Base-by-base conservation (phyloP, 2,888 invertebrate species). In the Gastrophysa polygoni region DNA sequence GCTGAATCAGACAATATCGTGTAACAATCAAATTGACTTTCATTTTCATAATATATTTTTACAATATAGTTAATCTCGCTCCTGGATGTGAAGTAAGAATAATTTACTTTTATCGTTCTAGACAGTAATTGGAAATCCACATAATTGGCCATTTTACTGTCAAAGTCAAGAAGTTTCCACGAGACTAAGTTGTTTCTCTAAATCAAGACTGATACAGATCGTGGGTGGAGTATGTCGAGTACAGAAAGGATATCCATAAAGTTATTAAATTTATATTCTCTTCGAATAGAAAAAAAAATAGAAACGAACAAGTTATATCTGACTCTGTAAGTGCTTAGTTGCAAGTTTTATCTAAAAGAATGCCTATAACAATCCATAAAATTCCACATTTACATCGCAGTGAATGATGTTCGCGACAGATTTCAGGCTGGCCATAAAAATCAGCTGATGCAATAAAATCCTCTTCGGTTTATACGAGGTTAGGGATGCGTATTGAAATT, bases 401-500 rank as follows among this genome's bases (percentile, higher is more conserved):
- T 64, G 67, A 70, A 68, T 66, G 67, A 71, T 71, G 69, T 70
- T 65, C 66, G 64, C 64, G 67, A 66, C 69, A 69, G 71, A 70
- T 69, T 71, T 67, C 62, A 67, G 68, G 64, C 21, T 43, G 24
- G 43, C 28, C 34, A 34, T 58, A 58, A 62, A 55, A 73, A 71
- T 73, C 73, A 73, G 71, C 73, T 73, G 73, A 73, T 73, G 68
- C 64, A 32, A 58, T 60, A 58, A 63, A 62, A 55, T 43, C 54
- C 54, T 54, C 7, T 44, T 54, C 43, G 54, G 54, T 54, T 54
- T 54, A 54, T 54, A 54, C 43, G 54, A 43, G 54, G 54, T 54
- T 43, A 43, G 43, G 43, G 43, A 54, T 54, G 54, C 16, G 52
- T 16, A 43, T n/a, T n/a, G 14, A 20, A 38, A 52, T 34, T 52